These are phyloP conservation scores for Philaenus spumarius DNA, from an alignment of 1,140 invertebrate species.

Conservation along the genomic window DNA sequence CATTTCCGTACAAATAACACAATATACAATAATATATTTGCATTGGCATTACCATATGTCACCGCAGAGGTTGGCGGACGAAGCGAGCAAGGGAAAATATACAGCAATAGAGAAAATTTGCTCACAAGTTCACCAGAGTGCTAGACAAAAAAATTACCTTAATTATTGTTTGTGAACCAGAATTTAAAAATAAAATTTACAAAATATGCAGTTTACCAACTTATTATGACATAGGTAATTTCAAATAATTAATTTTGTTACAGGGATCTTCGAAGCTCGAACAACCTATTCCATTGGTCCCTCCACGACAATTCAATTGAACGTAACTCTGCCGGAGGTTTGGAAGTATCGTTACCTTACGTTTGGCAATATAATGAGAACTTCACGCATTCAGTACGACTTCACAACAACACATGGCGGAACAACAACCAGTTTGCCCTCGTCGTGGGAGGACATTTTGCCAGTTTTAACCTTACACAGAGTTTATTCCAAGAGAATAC, in stretches of 20 bases:
- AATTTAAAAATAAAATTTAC: not conserved
- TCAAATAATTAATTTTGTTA: slow-evolving; percentile 10
- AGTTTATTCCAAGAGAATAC: slow-evolving; percentile 82
- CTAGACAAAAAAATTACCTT: too few relatives aligned
- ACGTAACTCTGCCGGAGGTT: slow-evolving; percentile 73
- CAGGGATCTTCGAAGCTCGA: slow-evolving; percentile 82
- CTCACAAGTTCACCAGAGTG: too few relatives aligned
- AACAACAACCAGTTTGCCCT: slow-evolving; percentile 82
- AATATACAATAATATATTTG: too few relatives aligned
- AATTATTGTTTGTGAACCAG: not conserved
- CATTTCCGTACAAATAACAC: too few relatives aligned
- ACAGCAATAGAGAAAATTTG: too few relatives aligned
- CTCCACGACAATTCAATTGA: slow-evolving; percentile 83
- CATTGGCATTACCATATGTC: too few relatives aligned
- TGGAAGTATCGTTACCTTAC: slow-evolving; percentile 81
- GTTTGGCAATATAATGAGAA: slow-evolving; percentile 95
- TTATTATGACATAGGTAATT: not conserved
- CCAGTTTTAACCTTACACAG: slow-evolving; percentile 69
- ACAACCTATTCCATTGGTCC: slow-evolving; percentile 92
- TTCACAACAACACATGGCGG: slow-evolving; percentile 80
- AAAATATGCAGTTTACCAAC: not conserved
- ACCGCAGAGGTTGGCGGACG: too few relatives aligned
- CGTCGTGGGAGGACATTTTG: slow-evolving; percentile 85
- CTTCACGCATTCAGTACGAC: slow-evolving; percentile 81
- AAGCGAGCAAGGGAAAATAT: too few relatives aligned